Percentiles rank a stretch among this genome's conserved stretches.
These are phyloP conservation scores for Halcyon leucocephala DNA, from an alignment of 2,797 vertebrate genomes.

Conservation along the genomic window DNA sequence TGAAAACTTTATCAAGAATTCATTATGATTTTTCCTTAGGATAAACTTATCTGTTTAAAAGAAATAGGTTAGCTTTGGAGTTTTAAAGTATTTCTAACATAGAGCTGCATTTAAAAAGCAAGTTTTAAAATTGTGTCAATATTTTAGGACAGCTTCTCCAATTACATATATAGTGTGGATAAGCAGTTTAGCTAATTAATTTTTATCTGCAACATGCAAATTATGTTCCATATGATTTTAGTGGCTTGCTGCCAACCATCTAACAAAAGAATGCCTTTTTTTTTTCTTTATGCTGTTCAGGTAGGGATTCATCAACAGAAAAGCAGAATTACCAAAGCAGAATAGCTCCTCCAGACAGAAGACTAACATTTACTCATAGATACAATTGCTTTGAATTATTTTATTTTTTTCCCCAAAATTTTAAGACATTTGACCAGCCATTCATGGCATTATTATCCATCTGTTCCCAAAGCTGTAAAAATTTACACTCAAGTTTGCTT, in stretches of 20 bases:
- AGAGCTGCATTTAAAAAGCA: background rate
- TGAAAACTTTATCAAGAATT: background rate
- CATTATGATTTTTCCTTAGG: background rate
- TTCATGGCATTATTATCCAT: background rate
- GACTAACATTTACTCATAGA: background rate
- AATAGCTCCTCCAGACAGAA: background rate
- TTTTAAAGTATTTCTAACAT: background rate
- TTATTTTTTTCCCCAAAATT: background rate
- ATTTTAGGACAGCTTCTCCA: background rate
- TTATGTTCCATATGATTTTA: background rate
- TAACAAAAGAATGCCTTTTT: background rate
- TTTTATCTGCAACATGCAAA: background rate
- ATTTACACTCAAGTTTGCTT: background rate
- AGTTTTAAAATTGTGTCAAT: background rate
- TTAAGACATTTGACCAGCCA: background rate
- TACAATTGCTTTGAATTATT: background rate
- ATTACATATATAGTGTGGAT: background rate
- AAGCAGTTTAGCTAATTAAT: background rate
- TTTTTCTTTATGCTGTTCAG: background rate
- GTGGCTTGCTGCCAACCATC: background rate
- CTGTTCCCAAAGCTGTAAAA: background rate
- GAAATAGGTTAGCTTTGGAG: background rate
- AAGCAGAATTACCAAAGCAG: background rate
- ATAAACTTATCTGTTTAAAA: background rate
- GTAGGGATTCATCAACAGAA: background rate